Conservation (phyloP, 2,888 invertebrate genomes). For the Meganola albula region DNA sequence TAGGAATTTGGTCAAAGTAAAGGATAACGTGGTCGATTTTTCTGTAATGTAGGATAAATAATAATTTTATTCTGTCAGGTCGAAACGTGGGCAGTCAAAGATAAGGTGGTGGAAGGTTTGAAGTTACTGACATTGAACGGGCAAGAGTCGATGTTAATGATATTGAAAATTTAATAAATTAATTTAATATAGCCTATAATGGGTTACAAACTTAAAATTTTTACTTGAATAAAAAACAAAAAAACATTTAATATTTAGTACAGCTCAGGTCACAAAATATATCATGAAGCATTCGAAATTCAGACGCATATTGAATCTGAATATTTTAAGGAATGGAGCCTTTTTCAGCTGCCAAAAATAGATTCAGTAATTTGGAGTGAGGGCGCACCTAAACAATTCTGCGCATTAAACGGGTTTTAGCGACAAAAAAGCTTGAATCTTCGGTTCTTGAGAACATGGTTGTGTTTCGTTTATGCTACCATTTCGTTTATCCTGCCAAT, state of each 20-base stretch:
- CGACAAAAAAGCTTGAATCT: slow-evolving; percentile 16
- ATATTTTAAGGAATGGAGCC: slow-evolving; percentile 32
- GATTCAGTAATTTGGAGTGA: slow-evolving; percentile 27
- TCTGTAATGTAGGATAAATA: too few species aligned
- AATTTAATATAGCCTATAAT: background rate
- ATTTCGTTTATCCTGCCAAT: slow-evolving; percentile 7
- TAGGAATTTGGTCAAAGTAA: too few species aligned
- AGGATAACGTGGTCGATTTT: too few species aligned
- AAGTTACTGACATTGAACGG: too few species aligned
- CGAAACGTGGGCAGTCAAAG: too few species aligned
- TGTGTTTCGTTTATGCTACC: slow-evolving; percentile 12
- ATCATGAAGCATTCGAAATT: too few species aligned
- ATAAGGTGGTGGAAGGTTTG: too few species aligned
- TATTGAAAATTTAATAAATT: too few species aligned
- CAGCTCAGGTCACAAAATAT: too few species aligned
- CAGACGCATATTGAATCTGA: slow-evolving; percentile 17
- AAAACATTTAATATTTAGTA: too few species aligned
- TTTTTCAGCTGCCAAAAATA: slow-evolving; percentile 47
- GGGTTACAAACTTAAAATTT: background rate
- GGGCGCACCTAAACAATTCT: slow-evolving; percentile 19
- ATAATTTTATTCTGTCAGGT: too few species aligned
- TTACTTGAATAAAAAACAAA: background rate
- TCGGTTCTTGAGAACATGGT: slow-evolving; percentile 16
- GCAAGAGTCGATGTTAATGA: too few species aligned
- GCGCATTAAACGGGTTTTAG: slow-evolving; percentile 17